These are phyloP conservation scores for Chrysomela aeneicollis DNA, from an alignment of 2,888 invertebrate species.

Conservation along the genomic window DNA sequence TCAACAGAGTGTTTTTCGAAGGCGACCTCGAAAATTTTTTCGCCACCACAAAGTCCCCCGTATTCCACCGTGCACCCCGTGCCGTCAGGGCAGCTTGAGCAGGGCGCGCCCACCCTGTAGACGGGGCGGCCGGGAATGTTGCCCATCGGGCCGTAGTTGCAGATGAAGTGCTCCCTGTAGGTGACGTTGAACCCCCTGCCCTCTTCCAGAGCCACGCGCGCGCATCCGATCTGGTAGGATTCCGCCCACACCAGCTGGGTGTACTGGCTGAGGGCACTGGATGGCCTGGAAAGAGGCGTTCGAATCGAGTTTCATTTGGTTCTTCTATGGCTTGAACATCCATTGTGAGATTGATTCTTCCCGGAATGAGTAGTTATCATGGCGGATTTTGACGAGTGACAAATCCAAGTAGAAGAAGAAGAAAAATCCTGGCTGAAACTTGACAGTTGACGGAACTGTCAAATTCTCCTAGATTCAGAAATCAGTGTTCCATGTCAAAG, in stretches of 20 bases:
- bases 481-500: too few species aligned
- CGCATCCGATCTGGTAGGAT: conserved; percentile 54
- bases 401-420: too few species aligned
- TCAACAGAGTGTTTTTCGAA: not conserved
- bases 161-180: conserved; percentile 56
- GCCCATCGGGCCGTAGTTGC: conserved; percentile 60
- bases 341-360: too few species aligned
- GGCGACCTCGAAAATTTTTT: conserved; percentile 31
- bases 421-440: too few species aligned
- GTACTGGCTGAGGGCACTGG: conserved; percentile 39
- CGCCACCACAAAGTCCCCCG: conserved; percentile 50
- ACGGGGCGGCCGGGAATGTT: conserved; percentile 55
- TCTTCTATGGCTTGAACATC: too few species aligned
- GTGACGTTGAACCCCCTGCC: conserved; percentile 36
- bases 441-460: too few species aligned
- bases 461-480: too few species aligned
- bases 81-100: conserved; percentile 52
- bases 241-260: conserved; percentile 57
- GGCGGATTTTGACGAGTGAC: too few species aligned
- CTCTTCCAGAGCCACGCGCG: conserved; percentile 53
- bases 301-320: not conserved
- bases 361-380: too few species aligned
- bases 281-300: conserved; percentile 12
- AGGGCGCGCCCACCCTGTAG: conserved; percentile 52
- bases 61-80: conserved; percentile 53